These are phyloP conservation scores for Pygocentrus nattereri DNA, from an alignment of 2,797 vertebrate species.

Conservation along the genomic window DNA sequence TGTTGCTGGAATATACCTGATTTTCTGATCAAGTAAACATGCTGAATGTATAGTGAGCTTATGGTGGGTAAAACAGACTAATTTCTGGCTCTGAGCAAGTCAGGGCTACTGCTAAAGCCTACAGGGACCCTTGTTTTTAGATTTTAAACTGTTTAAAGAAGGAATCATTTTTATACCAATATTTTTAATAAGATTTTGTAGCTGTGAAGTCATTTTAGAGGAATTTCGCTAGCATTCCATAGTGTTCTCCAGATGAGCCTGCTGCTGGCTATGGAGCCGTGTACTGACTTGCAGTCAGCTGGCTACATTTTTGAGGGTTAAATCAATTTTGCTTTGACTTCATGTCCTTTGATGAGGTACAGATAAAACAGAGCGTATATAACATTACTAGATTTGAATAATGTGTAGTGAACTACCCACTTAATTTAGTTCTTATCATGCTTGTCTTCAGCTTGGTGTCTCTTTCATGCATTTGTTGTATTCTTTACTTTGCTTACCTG, in stretches of 20 bases:
- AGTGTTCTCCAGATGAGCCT: neutral
- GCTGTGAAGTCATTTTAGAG: neutral
- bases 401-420: neutral
- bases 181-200: neutral
- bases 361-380: neutral
- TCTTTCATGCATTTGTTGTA: neutral
- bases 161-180: neutral
- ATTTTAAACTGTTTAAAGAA: neutral
- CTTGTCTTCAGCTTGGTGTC: neutral
- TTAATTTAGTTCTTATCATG: neutral
- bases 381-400: neutral
- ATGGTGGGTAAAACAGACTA: neutral
- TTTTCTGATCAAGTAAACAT: neutral
- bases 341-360: neutral
- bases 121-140: neutral
- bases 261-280: slow-evolving; percentile 18
- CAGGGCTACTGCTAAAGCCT: neutral
- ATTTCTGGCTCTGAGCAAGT: neutral
- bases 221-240: slow-evolving; percentile 15
- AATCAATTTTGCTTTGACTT: neutral
- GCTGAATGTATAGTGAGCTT: too few relatives aligned
- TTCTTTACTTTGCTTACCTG: neutral
- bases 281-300: slow-evolving; percentile 27
- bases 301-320: slow-evolving; percentile 24
- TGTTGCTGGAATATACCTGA: slow-evolving; percentile 5